Evolutionary conservation across 2,888 invertebrate species (phyloP).

Genomic region (Chironomus tentans): DNA sequence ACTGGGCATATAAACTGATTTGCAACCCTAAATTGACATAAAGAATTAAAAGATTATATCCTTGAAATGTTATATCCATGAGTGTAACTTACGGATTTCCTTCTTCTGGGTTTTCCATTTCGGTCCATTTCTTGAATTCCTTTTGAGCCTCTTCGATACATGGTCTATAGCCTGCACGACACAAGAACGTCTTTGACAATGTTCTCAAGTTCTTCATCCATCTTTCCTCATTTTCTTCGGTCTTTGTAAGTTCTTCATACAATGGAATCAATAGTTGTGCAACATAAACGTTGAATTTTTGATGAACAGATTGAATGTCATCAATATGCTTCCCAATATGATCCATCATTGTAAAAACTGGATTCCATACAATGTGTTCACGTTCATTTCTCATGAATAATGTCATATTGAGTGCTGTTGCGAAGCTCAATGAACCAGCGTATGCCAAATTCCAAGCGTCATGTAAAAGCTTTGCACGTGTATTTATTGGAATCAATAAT

Average conservation of each 20-base stretch:
- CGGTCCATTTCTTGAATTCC: slow-evolving; percentile 67
- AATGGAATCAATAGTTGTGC: slow-evolving; percentile 58
- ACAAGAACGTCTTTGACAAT: slow-evolving; percentile 61
- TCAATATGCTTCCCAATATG: slow-evolving; percentile 65
- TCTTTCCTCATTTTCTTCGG: slow-evolving; percentile 50
- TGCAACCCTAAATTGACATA: slow-evolving; percentile 52
- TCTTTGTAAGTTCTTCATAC: slow-evolving; percentile 55
- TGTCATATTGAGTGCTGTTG: slow-evolving; percentile 69
- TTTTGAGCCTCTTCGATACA: slow-evolving; percentile 67
- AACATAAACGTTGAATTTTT: slow-evolving; percentile 69
- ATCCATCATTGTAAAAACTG: slow-evolving; percentile 73
- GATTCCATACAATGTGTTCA: slow-evolving; percentile 71
- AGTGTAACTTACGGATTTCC: slow-evolving; percentile 62
- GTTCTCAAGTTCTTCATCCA: slow-evolving; percentile 60
- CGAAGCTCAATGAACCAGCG: slow-evolving; percentile 66
- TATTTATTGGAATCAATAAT: slow-evolving; percentile 55
- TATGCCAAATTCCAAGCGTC: slow-evolving; percentile 72
- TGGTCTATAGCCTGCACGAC: slow-evolving; percentile 64
- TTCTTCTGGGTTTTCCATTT: slow-evolving; percentile 60
- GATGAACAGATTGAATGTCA: slow-evolving; percentile 51
- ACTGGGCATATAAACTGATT: slow-evolving; percentile 72
- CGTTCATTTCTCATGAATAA: slow-evolving; percentile 63
- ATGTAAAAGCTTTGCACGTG: slow-evolving; percentile 61
- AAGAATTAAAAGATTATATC: neutral
- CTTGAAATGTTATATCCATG: no score